Evolutionary conservation across 2,797 vertebrate genomes (phyloP), one percentile per base, ranked within the genome.

Genomic region (Borostomias antarcticus): DNA sequence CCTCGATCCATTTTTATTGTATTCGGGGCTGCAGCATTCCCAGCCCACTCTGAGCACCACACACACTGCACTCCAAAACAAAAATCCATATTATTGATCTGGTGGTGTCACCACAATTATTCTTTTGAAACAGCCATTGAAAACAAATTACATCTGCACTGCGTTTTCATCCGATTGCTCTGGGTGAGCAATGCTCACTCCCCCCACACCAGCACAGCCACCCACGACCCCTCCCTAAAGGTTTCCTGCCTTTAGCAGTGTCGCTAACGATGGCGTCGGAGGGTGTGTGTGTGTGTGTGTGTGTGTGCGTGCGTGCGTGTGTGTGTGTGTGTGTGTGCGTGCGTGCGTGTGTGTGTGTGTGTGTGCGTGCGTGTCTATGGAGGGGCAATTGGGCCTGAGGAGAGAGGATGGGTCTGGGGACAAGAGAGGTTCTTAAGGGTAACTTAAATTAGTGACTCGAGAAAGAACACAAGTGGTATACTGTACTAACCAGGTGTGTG

Each of bases 121-220:
- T 99, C 97, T 99, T 98, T 98, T 97, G 96, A 98, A 99, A 97
- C 96, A 97, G 96, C 95, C 97, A 98, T 98, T 98, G 96, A 98
- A 98, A 98, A 99, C 96, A 97, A 99, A 99, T 98, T 98, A 98
- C 96, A 98, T 98, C 96, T 98, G 96, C 97, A 95, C 96, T 96
- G 96, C 94, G 94, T 97, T 96, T 97, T 96, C 95, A 95, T 96
- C 96, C 94, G 91, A 95, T 96, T 91, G 95, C 95, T 94, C 91
- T 88, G 92, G 93, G 94, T 96, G 95, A 96, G 93, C 96, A 95
- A 93, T 94, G 95, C 93, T 96, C 93, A 96, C 79, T 80, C 86
- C 77, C 74, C 74, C 77, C 84, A 64, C 11, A 53, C 73, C 81
- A 62, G 70, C 81, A 76, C 70, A 51, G 33, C 32, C 29, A 32